Conservation (phyloP, 2,113 vertebrate species). For the Clarias gariepinus region DNA sequence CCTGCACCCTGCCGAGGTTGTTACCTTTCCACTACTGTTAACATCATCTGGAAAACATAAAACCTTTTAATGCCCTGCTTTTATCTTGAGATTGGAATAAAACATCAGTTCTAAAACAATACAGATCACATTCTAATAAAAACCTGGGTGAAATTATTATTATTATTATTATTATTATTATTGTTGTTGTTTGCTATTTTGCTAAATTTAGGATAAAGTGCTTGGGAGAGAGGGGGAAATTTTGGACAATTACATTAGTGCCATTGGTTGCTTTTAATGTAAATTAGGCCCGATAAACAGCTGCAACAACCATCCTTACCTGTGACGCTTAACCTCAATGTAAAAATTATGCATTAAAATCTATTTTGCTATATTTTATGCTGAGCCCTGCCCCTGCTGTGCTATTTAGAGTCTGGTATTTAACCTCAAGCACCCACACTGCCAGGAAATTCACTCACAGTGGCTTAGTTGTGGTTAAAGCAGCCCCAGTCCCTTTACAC, state of each 20-base stretch:
- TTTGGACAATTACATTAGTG: neutral
- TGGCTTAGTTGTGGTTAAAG: constrained; percentile 22
- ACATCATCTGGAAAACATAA: constrained; percentile 38
- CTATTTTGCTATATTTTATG: neutral
- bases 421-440: constrained; percentile 37
- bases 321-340: neutral
- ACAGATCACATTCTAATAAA: neutral
- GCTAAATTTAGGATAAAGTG: neutral
- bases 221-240: neutral
- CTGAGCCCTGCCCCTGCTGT: neutral
- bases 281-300: neutral
- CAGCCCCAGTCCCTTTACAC: constrained; percentile 36
- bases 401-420: constrained; percentile 42
- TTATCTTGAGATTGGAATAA: constrained; percentile 32
- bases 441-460: constrained; percentile 51
- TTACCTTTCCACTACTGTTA: constrained; percentile 37
- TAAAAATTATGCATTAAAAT: neutral
- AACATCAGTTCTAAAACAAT: constrained; percentile 5
- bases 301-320: neutral
- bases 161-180: too few species aligned
- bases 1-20: constrained; percentile 35
- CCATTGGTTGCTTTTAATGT: neutral
- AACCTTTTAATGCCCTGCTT: constrained; percentile 15
- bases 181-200: neutral
- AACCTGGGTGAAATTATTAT: neutral